Evolutionary conservation across 2,113 vertebrate species (phyloP), one percentile per base, ranked within the genome.

Genomic region (Acrocephalus kingi): DNA sequence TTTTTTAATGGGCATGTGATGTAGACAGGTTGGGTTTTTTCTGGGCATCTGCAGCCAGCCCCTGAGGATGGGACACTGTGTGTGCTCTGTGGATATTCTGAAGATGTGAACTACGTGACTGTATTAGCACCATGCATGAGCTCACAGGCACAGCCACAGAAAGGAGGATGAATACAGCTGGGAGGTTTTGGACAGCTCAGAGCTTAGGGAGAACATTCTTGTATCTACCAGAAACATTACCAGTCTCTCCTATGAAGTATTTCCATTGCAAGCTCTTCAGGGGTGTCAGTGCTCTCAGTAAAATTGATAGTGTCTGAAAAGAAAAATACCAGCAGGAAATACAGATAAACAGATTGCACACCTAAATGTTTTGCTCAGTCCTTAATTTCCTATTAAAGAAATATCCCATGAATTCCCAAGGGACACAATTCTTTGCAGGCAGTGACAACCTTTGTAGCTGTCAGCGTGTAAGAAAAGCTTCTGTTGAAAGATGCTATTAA

Each of bases 311-410:
- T 35, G 33, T 14, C 75, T 90, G 61, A 56, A 84, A 91, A 93
- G 54, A 87, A 79, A 82, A 87, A 73, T 13, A 93, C 30, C 69
- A 86, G 72, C 79, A 90, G 61, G 35, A 83, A 52, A 71, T 88
- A 9, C 21, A 37, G 35, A 45, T 31, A 51, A 83, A 62, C 54
- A 85, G 84, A 61, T 73, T 89, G 28, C 27, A 30, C 41, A 67
- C 30, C 45, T 52, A 20, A 77, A 25, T 75, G 74, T 72, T 95
- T 76, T 64, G 7, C 58, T 89, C 18, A 19, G 27, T 61, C 62
- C 41, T n/a, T 90, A 68, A 78, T 84, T 94, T 84, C 64, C 72
- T 68, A 19, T 75, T 91, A 84, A 79, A 86, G 61, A 84, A 86
- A 48, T 67, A 56, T 7, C 72, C 35, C 62, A 41, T 3, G 1